Evolutionary conservation across 2,797 vertebrate genomes (phyloP), one percentile per base, ranked within the genome.

Genomic region (Propithecus perrieri): DNA sequence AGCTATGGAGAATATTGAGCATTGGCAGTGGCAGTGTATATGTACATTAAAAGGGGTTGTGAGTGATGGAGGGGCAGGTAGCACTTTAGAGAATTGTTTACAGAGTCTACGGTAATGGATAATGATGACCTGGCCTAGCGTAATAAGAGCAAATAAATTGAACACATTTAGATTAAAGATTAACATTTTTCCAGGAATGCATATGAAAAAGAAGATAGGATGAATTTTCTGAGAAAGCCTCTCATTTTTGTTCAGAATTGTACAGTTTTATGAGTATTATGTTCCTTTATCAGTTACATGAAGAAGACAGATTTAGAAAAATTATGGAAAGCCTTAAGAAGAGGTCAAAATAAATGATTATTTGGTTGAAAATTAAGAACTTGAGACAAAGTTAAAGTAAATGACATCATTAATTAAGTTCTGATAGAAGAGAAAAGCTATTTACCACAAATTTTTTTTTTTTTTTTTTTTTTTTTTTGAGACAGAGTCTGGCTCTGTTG

Each of bases 181-280:
- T n/a, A 87, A 63, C 1, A 0, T 63, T 75, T 96, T 90, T 14
- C 35, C 22, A 76, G 20, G 11, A 41, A 17, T 72, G 5, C 5
- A 76, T 28, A 24, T 24, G 6, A 8, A 67, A 92, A 75, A 57
- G 20, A 13, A 35, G 20, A 35, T 1, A 14, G 2, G 41, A 13
- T 30, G 14, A 48, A 22, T 72, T 80, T 94, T 90, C 59, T 85
- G 9, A 67, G 20, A 85, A 80, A 91, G 4, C 0, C 4, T 91
- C 46, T 53, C 11, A 67, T 69, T 91, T 91, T 71, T 91, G 18
- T 59, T 94, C 46, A 85, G 30, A 80, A 94, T 41, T 88, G 12
- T 63, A 20, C 13, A 69, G 13, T 88, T 89, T 94, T 83, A 75
- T 53, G 7, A 81, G 2, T 86, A 41, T 55, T 63, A 9, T 35